phyloP scores from a whole-genome alignment of 2,888 invertebrate species.

The Orthosia incerta region DNA sequence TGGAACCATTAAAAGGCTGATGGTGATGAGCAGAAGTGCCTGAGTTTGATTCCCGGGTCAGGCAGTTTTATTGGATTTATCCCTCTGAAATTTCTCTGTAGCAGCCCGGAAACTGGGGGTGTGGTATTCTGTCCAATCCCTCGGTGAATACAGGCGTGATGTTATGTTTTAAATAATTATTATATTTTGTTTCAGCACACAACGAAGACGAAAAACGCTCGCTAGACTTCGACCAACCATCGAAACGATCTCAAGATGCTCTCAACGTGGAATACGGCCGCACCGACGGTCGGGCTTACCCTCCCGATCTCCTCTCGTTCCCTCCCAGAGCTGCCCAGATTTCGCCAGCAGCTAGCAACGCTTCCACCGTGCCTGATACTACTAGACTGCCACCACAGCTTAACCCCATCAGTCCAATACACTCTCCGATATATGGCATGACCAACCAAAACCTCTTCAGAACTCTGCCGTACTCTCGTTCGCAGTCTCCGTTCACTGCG shows the following conservation, averaged over 20 bases:
- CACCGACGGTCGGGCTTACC: constrained; percentile 92
- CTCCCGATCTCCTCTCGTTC: constrained; percentile 96
- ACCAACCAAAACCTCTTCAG: constrained; percentile 93
- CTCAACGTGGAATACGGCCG: constrained; percentile 90
- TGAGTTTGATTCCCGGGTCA: too few species aligned
- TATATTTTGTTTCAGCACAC: constrained; percentile 85
- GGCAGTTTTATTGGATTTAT: too few species aligned
- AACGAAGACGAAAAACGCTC: constrained; percentile 94
- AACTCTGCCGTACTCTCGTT: constrained; percentile 95
- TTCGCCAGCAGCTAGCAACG: constrained; percentile 95
- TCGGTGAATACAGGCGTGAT: too few species aligned
- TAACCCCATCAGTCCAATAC: constrained; percentile 92
- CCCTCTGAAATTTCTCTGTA: too few species aligned
- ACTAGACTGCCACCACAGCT: constrained; percentile 92
- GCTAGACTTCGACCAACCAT: constrained; percentile 92
- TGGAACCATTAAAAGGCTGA: too few species aligned
- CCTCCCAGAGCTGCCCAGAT: constrained; percentile 93
- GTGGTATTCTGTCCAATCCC: too few species aligned
- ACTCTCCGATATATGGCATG: constrained; percentile 92
- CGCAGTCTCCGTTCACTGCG: constrained; percentile 94
- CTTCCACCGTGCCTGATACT: constrained; percentile 95
- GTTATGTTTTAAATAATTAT: not conserved
- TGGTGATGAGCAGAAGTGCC: too few species aligned
- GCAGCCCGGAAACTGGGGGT: too few species aligned
- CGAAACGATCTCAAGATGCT: constrained; percentile 90